Percentiles rank a stretch among this genome's conserved stretches.
Conservation (phyloP, 2,888 invertebrate genomes). For the Dryobota labecula region DNA sequence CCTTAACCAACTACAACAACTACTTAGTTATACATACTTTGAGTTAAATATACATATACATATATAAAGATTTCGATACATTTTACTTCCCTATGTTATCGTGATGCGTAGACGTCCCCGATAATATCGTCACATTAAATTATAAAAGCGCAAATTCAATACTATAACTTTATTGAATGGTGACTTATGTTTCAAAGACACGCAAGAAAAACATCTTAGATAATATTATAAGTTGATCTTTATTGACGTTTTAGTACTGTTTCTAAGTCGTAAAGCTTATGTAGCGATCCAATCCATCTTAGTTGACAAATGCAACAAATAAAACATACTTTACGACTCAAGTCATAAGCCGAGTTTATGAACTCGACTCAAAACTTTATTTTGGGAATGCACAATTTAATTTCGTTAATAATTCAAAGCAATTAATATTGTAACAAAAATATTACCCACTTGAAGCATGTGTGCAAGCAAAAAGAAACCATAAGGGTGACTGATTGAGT, state of each 20-base stretch:
- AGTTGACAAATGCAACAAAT: conserved; percentile 43
- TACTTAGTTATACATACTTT: too few relatives aligned
- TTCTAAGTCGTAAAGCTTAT: conserved; percentile 38
- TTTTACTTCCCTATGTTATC: too few relatives aligned
- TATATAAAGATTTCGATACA: too few relatives aligned
- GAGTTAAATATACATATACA: too few relatives aligned
- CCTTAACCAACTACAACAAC: too few relatives aligned
- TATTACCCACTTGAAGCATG: conserved; percentile 76
- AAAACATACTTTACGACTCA: conserved; percentile 40
- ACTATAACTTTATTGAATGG: background rate
- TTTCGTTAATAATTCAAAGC: conserved; percentile 75
- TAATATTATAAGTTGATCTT: conserved; percentile 12
- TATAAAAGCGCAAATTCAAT: background rate
- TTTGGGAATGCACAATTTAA: conserved; percentile 61
- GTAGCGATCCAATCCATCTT: conserved; percentile 24
- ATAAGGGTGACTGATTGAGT: conserved; percentile 72
- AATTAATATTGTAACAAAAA: conserved; percentile 82
- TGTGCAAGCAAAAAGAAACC: conserved; percentile 70
- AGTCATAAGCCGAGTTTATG: conserved; percentile 35
- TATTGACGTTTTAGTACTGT: conserved; percentile 38
- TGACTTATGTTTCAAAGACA: conserved; percentile 8
- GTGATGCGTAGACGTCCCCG: too few relatives aligned
- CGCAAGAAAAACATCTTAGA: conserved; percentile 14
- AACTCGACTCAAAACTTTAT: conserved; percentile 50
- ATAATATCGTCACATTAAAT: too few relatives aligned